Conservation (phyloP, 2,113 vertebrate species). For the Ageneiosus marmoratus region DNA sequence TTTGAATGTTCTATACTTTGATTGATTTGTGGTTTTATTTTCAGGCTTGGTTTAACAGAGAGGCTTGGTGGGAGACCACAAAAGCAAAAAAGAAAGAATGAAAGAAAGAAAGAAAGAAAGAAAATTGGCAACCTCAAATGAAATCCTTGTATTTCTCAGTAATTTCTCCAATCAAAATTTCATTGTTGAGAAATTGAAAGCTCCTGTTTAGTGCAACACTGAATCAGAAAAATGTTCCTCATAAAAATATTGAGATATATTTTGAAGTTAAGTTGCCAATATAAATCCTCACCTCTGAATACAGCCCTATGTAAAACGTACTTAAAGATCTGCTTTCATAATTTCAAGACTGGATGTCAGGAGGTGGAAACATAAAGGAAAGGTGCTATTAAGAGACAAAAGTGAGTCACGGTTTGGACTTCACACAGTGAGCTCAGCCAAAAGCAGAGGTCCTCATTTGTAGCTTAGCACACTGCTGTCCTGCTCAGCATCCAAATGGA, state of each 20-base stretch:
- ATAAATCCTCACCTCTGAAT: neutral
- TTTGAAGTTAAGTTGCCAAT: slow-evolving; percentile 3
- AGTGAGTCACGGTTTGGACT: slow-evolving; percentile 27
- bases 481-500: slow-evolving; percentile 36
- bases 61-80: neutral
- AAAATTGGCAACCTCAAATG: neutral
- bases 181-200: neutral
- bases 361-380: neutral
- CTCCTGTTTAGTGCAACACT: neutral
- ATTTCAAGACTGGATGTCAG: neutral
- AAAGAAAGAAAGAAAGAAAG: neutral
- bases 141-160: neutral
- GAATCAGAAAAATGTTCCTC: neutral
- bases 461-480: slow-evolving; percentile 17
- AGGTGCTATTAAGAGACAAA: slow-evolving; percentile 12
- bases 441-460: slow-evolving; percentile 37
- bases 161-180: neutral
- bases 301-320: neutral
- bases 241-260: neutral
- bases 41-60: neutral
- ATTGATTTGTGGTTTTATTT: neutral
- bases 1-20: neutral
- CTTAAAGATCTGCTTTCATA: slow-evolving; percentile 32
- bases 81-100: neutral
- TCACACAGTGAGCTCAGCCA: slow-evolving; percentile 34